Conservation (phyloP, 2,797 vertebrate species). For the Sebastes oblongus region DNA sequence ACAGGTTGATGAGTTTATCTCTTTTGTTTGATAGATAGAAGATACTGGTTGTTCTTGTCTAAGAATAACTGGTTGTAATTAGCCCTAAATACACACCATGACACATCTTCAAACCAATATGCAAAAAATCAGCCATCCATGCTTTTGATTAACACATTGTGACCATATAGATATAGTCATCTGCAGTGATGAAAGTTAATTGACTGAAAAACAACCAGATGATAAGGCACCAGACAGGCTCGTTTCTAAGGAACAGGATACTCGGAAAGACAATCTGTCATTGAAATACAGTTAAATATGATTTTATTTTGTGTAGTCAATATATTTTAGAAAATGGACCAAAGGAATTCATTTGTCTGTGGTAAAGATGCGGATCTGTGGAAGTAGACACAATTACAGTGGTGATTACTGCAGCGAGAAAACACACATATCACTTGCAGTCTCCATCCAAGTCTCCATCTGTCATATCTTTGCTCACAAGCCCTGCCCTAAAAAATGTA, state of each 20-base stretch:
- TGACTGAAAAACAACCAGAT: conserved; percentile 75
- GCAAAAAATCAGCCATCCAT: conserved; percentile 71
- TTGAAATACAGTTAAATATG: conserved; percentile 45
- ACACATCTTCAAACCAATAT: conserved; percentile 73
- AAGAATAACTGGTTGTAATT: conserved; percentile 65
- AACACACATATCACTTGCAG: conserved; percentile 16
- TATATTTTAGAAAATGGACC: conserved; percentile 36
- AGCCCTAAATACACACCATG: conserved; percentile 63
- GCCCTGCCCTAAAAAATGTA: conserved; percentile 51
- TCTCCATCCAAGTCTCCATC: conserved; percentile 46
- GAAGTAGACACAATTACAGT: conserved; percentile 23
- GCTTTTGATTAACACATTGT: conserved; percentile 77
- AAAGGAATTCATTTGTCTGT: conserved; percentile 36
- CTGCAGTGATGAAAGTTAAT: conserved; percentile 76
- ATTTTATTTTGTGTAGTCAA: conserved; percentile 26
- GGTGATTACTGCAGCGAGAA: conserved; percentile 31
- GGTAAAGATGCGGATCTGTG: conserved; percentile 14
- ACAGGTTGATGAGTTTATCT: conserved; percentile 63
- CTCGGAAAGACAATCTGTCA: conserved; percentile 68
- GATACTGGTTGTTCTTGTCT: conserved; percentile 39
- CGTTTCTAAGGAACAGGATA: conserved; percentile 59
- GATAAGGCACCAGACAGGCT: conserved; percentile 63
- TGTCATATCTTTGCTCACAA: conserved; percentile 51
- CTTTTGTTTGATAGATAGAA: conserved; percentile 63
- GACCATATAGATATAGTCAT: conserved; percentile 75